Evolutionary conservation across 92 coral and sea anemone species (phyloP).

Genomic region (Zoanthus gigantus): DNA sequence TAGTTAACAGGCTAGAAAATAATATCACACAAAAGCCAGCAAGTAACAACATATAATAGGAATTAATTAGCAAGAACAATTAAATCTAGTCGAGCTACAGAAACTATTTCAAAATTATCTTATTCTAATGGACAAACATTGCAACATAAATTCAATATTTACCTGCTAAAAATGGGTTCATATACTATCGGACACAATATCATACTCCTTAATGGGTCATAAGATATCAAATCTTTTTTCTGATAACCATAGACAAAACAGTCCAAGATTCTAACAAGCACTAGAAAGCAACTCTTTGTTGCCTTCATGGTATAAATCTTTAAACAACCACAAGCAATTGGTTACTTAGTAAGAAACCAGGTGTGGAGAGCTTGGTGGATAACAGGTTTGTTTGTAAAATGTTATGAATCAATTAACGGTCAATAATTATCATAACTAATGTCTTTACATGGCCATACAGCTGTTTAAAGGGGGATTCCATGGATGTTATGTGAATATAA

Average conservation of each 20-base stretch:
- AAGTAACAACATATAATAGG: background rate
- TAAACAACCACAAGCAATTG: slow-evolving; percentile 72
- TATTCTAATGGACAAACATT: background rate
- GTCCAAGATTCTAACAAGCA: background rate
- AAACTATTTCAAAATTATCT: background rate
- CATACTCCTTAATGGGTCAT: slow-evolving; percentile 41
- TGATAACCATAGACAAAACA: slow-evolving; percentile 28
- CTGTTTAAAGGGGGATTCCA: slow-evolving; percentile 31
- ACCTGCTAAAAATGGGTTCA: slow-evolving; percentile 30
- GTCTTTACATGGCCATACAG: background rate
- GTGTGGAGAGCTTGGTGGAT: slow-evolving; percentile 4
- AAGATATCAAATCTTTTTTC: slow-evolving; percentile 17
- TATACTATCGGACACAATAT: background rate
- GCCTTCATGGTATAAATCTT: slow-evolving; percentile 57
- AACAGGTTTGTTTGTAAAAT: slow-evolving; percentile 12
- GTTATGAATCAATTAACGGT: background rate
- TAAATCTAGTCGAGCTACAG: background rate
- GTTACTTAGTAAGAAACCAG: slow-evolving; percentile 52
- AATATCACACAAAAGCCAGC: background rate
- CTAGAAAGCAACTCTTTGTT: slow-evolving; percentile 41
- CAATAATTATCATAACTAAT: background rate
- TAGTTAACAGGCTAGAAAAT: background rate
- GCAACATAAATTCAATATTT: background rate
- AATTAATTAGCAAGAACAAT: background rate
- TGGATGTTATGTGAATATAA: slow-evolving; percentile 1